phyloP scores from a whole-genome alignment of 2,797 vertebrate genomes.

The Danio tinwini region DNA sequence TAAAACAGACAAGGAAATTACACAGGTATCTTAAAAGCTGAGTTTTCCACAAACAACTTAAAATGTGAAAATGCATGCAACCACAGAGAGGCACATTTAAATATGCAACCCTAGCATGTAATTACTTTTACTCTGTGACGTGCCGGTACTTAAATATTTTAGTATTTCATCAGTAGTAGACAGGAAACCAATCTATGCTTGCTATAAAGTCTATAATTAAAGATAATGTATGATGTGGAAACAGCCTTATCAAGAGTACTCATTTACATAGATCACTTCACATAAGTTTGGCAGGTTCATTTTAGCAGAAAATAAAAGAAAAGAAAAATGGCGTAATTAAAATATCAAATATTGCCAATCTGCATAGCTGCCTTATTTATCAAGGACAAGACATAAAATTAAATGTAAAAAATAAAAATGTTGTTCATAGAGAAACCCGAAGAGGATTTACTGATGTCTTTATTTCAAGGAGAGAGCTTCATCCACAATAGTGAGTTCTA shows the following conservation, averaged over 20 bases:
- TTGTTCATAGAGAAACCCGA: neutral
- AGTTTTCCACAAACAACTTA: neutral
- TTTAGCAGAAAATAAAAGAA: neutral
- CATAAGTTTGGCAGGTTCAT: neutral
- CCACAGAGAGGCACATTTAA: neutral
- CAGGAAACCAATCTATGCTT: constrained; percentile 1
- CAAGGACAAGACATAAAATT: neutral
- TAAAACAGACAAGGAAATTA: neutral
- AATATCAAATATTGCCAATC: neutral
- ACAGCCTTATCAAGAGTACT: constrained; percentile 25
- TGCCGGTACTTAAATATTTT: constrained; percentile 27
- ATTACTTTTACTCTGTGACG: constrained; percentile 17
- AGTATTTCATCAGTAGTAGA: constrained; percentile 4
- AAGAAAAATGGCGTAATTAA: neutral
- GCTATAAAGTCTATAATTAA: constrained; percentile 22
- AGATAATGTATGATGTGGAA: neutral
- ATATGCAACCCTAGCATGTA: constrained; percentile 26
- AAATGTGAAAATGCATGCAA: neutral
- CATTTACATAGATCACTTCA: constrained; percentile 4
- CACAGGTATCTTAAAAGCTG: neutral
- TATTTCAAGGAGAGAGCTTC: neutral
- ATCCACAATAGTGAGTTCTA: neutral
- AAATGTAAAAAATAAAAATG: neutral
- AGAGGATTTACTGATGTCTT: constrained; percentile 1
- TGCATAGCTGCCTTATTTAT: neutral